phyloP scores from a whole-genome alignment of 2,113 vertebrate genomes.

The Hemichromis elongatus region DNA sequence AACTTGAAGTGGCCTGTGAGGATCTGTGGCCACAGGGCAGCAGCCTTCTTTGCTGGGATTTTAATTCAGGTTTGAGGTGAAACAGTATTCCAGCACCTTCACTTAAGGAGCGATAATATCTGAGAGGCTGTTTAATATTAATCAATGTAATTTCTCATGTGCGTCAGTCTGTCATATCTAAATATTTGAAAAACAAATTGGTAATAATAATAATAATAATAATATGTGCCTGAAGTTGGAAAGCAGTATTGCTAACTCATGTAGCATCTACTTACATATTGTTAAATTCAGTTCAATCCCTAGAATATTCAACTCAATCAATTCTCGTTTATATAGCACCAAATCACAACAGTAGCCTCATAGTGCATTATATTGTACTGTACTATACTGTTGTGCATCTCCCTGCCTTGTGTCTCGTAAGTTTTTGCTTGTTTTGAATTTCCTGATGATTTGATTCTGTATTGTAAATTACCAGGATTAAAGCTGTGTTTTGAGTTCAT shows the following conservation, averaged over 20 bases:
- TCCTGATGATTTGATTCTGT: accelerated
- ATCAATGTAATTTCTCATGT: not conserved
- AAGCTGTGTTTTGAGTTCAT: not conserved
- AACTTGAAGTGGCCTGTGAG: not conserved
- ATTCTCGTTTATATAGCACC: not conserved
- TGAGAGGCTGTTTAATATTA: not conserved
- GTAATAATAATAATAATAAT: not conserved
- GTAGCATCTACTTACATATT: not conserved
- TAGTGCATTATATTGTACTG: not conserved
- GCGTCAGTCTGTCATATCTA: not conserved
- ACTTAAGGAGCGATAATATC: not conserved
- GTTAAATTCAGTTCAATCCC: not conserved
- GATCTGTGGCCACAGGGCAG: not conserved
- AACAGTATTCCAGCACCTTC: not conserved
- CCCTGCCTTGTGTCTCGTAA: not conserved
- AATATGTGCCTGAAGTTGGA: not conserved
- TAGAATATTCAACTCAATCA: not conserved
- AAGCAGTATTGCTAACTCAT: not conserved
- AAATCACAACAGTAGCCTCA: not conserved
- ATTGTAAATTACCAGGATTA: accelerated
- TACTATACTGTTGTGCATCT: not conserved
- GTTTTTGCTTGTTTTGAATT: accelerated
- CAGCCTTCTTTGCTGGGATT: not conserved
- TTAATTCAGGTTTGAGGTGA: not conserved
- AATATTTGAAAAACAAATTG: not conserved